phyloP scores from a whole-genome alignment of 1,140 invertebrate species.

The Trinorchestia longiramus region DNA sequence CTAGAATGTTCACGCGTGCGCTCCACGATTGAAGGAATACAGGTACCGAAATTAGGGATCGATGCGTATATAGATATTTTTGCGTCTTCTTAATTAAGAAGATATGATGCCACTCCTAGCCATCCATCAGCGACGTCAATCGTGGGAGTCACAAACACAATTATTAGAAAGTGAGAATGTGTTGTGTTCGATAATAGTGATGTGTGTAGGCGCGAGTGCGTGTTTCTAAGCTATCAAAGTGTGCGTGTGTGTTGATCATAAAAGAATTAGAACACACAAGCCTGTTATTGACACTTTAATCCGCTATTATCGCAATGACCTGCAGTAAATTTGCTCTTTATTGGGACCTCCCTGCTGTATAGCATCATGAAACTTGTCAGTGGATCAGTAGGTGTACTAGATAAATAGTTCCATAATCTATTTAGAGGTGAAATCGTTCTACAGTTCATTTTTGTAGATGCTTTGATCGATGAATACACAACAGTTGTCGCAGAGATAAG shows the following conservation, averaged over 20 bases:
- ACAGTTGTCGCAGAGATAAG: no score
- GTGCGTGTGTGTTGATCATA: not conserved
- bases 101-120: not conserved
- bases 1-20: no score
- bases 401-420: no score
- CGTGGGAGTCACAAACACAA: conserved; percentile 14
- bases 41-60: not conserved
- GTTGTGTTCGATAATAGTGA: not conserved
- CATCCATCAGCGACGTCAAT: not conserved
- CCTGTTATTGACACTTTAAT: not conserved
- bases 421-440: no score
- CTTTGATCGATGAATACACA: no score
- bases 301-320: not conserved
- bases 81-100: conserved; percentile 1
- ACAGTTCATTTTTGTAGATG: no score
- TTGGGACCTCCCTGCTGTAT: no score
- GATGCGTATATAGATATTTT: not conserved
- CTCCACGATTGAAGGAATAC: not conserved
- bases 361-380: no score
- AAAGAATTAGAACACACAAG: not conserved
- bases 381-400: no score
- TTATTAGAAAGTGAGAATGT: conserved; percentile 24
- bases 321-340: no score
- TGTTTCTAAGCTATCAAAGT: not conserved
- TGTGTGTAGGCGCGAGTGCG: not conserved